Percentiles rank a stretch among this genome's conserved stretches.
phyloP scores from a whole-genome alignment of 2,888 invertebrate species.

The Anagyrus pseudococci region DNA sequence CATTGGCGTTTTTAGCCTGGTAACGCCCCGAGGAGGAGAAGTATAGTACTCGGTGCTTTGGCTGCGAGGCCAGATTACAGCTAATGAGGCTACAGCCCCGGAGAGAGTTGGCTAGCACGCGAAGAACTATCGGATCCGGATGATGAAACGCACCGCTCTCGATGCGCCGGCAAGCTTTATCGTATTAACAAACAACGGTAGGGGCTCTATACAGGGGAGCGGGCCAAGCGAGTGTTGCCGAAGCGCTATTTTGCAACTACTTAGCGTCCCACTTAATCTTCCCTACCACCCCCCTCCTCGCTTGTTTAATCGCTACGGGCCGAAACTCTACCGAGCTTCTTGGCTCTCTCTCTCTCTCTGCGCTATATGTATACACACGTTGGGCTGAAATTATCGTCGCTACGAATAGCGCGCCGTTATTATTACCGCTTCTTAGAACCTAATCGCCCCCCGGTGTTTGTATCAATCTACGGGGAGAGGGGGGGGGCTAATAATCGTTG shows the following conservation, averaged over 20 bases:
- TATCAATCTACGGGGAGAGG: too few species aligned
- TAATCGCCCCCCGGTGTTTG: too few species aligned
- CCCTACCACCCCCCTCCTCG: constrained; percentile 12
- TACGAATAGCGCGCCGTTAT: too few species aligned
- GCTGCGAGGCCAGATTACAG: constrained; percentile 6
- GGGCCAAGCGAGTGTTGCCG: constrained; percentile 1
- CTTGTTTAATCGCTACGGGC: background rate
- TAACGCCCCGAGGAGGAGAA: too few species aligned
- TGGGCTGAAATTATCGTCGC: too few species aligned
- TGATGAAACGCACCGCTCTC: background rate
- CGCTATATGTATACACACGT: background rate
- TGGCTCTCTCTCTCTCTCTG: background rate
- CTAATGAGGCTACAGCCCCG: constrained; percentile 21
- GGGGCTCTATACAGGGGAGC: constrained; percentile 1
- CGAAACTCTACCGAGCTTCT: background rate
- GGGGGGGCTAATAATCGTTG: too few species aligned
- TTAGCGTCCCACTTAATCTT: constrained; percentile 47
- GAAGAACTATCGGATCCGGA: constrained; percentile 13
- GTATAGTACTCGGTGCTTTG: background rate
- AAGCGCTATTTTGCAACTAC: constrained; percentile 40
- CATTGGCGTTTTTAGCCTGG: too few species aligned
- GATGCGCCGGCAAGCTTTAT: constrained; percentile 7
- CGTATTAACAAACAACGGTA: constrained; percentile 30
- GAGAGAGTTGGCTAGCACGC: constrained; percentile 12
- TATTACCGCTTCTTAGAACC: too few species aligned